These are phyloP conservation scores for Eulithis prunata DNA, from an alignment of 2,888 invertebrate species.

Conservation along the genomic window DNA sequence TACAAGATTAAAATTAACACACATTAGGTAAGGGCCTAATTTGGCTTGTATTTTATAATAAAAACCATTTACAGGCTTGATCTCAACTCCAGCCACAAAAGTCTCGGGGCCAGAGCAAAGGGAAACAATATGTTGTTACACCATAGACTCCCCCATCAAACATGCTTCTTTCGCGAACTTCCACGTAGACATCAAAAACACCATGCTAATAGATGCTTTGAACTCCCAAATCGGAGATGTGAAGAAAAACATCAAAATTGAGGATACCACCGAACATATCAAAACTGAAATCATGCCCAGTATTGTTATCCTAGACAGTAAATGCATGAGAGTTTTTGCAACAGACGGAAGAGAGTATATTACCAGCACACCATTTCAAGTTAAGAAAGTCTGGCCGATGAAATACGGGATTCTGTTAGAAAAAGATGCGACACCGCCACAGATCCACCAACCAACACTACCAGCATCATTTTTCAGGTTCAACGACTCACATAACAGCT, in stretches of 20 bases:
- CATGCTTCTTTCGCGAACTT: slow-evolving; percentile 91
- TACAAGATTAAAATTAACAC: too few relatives aligned
- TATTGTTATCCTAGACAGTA: slow-evolving; percentile 89
- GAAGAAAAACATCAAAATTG: slow-evolving; percentile 78
- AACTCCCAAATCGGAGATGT: slow-evolving; percentile 79
- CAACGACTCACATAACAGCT: slow-evolving; percentile 72
- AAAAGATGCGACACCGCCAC: slow-evolving; percentile 81
- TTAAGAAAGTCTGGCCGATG: slow-evolving; percentile 92
- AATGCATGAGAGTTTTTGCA: slow-evolving; percentile 90
- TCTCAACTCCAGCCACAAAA: slow-evolving; percentile 80
- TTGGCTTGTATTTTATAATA: background rate
- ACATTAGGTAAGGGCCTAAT: too few relatives aligned
- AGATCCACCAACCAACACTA: slow-evolving; percentile 62
- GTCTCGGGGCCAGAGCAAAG: slow-evolving; percentile 79
- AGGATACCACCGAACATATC: slow-evolving; percentile 79
- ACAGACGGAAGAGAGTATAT: slow-evolving; percentile 93
- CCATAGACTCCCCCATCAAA: slow-evolving; percentile 91
- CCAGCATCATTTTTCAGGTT: slow-evolving; percentile 66
- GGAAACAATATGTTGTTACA: slow-evolving; percentile 88
- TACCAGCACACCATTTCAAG: slow-evolving; percentile 91
- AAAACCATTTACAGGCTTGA: slow-evolving; percentile 64
- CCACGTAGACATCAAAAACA: slow-evolving; percentile 79
- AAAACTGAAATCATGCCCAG: slow-evolving; percentile 85
- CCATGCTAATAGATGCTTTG: slow-evolving; percentile 80
- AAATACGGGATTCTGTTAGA: slow-evolving; percentile 94